These are phyloP conservation scores for Biston betularia DNA, from an alignment of 2,888 invertebrate genomes.

Conservation along the genomic window DNA sequence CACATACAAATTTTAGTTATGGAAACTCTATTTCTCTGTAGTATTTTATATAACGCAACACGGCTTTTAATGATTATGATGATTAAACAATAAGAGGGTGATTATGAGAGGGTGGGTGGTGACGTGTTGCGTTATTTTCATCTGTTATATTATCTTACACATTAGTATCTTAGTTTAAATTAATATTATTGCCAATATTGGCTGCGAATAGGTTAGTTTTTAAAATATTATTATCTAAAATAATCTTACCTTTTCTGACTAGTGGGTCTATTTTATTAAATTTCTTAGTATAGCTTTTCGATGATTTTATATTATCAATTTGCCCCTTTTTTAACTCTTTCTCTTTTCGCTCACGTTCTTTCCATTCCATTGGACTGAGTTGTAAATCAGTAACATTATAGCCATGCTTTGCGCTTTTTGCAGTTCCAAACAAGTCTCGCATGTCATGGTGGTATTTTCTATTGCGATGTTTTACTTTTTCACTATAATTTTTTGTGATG, in stretches of 20 bases:
- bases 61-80: no score
- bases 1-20: no score
- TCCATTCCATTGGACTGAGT: constrained; percentile 2
- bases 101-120: no score
- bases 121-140: background rate
- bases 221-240: background rate
- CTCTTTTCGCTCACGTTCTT: constrained; percentile 4
- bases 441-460: background rate
- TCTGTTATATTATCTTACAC: background rate
- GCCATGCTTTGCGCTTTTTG: background rate
- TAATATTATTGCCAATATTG: background rate
- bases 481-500: background rate
- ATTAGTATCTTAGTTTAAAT: background rate
- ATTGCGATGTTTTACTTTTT: background rate
- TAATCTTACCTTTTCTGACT: background rate
- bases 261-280: constrained; percentile 1
- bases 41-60: no score
- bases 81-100: no score
- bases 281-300: background rate
- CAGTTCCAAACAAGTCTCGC: background rate
- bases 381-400: background rate
- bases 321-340: background rate
- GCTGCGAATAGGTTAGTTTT: background rate
- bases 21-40: no score
- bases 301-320: background rate